Conservation (phyloP, 2,888 invertebrate species). For the Iphiclides podalirius region DNA sequence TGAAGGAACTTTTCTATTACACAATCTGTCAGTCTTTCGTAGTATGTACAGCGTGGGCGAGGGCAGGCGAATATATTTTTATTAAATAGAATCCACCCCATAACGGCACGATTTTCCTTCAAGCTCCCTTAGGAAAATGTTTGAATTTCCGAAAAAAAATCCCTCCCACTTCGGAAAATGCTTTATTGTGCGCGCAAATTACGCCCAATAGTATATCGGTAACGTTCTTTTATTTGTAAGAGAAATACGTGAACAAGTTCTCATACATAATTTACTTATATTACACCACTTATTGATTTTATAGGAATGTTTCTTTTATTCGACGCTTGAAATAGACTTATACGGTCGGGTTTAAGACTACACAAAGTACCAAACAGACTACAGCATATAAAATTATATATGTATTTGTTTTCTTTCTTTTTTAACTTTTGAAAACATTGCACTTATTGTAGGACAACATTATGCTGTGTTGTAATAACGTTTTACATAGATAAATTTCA, state of each 20-base stretch:
- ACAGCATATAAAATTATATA: too few relatives aligned
- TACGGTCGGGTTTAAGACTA: too few relatives aligned
- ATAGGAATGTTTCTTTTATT: too few relatives aligned
- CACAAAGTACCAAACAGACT: too few relatives aligned
- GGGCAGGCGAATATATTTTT: slow-evolving; percentile 22
- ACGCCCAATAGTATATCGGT: background rate
- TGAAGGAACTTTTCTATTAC: slow-evolving; percentile 21
- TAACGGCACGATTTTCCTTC: slow-evolving; percentile 12
- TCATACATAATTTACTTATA: too few relatives aligned
- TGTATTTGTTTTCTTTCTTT: too few relatives aligned
- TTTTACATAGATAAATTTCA: too few relatives aligned
- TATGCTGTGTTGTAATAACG: too few relatives aligned
- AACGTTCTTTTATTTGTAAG: background rate
- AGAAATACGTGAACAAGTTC: background rate
- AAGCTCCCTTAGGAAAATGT: slow-evolving; percentile 20
- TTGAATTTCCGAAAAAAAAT: slow-evolving; percentile 22
- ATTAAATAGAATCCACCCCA: slow-evolving; percentile 21
- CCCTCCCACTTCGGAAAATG: slow-evolving; percentile 15
- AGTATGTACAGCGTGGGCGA: slow-evolving; percentile 7
- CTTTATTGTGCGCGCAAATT: slow-evolving; percentile 9
- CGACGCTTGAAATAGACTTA: too few relatives aligned
- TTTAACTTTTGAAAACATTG: too few relatives aligned
- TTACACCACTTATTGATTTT: too few relatives aligned
- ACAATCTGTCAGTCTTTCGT: slow-evolving; percentile 22
- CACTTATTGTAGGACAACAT: too few relatives aligned